A percentile compares a stretch with the other conserved stretches of the same genome.
phyloP scores from a whole-genome alignment of 2,797 vertebrate species.

The Ispidina picta region DNA sequence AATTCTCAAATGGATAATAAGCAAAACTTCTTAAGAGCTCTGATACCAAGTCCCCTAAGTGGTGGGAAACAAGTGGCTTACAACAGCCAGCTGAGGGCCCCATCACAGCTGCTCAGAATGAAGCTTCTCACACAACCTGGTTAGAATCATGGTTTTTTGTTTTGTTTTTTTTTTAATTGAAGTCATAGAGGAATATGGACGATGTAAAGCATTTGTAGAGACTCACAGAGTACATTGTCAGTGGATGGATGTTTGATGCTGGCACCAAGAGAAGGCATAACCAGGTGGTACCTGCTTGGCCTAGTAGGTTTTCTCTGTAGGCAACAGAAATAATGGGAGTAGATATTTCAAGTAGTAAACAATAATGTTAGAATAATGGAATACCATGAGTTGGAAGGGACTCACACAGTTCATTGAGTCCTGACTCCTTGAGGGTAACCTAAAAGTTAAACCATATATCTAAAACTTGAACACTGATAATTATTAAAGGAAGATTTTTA shows the following conservation, averaged over 20 bases:
- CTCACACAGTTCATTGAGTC: accelerated
- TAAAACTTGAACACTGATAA: neutral
- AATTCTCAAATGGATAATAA: neutral
- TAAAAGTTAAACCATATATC: neutral
- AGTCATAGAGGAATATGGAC: neutral
- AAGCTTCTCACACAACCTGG: neutral
- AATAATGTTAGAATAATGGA: neutral
- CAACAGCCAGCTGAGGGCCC: neutral
- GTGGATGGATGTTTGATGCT: neutral
- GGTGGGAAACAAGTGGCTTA: neutral
- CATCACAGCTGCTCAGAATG: neutral
- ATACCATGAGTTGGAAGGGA: neutral
- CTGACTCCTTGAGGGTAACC: neutral
- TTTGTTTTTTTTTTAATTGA: neutral
- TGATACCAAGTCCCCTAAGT: neutral
- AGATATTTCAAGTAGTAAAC: neutral
- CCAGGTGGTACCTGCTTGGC: neutral
- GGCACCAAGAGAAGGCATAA: neutral
- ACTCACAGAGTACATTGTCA: accelerated
- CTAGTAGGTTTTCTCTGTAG: neutral
- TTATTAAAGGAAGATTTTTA: neutral
- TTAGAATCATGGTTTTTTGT: neutral
- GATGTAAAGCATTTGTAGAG: neutral
- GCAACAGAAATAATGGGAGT: neutral
- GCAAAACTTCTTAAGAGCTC: neutral